A percentile compares a stretch with the other conserved stretches of the same genome.
These are phyloP conservation scores for Lophius piscatorius DNA, from an alignment of 2,113 vertebrate species.

Conservation along the genomic window DNA sequence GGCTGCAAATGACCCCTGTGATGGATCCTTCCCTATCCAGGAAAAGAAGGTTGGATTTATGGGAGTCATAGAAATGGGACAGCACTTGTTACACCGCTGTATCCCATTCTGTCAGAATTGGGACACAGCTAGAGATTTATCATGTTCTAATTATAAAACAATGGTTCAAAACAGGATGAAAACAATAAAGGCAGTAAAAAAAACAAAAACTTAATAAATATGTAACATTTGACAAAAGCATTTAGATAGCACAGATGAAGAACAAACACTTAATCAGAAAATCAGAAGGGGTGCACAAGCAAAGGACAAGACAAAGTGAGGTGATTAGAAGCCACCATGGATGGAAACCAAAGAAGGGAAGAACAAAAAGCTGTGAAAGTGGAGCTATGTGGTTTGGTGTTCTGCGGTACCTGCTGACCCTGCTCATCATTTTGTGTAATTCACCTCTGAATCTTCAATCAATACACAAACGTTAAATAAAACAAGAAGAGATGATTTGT, in stretches of 20 bases:
- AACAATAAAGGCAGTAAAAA: slow-evolving; percentile 55
- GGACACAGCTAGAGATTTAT: slow-evolving; percentile 22
- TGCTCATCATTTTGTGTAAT: neutral
- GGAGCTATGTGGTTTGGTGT: slow-evolving; percentile 15
- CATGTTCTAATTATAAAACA: neutral
- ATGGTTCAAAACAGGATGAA: slow-evolving; percentile 44
- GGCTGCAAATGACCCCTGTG: too few relatives aligned
- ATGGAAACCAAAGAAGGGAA: slow-evolving; percentile 6
- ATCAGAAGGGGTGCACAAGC: slow-evolving; percentile 51
- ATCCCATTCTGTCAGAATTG: too few relatives aligned
- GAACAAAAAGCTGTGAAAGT: slow-evolving; percentile 6
- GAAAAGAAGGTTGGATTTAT: too few relatives aligned
- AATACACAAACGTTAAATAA: slow-evolving; percentile 29
- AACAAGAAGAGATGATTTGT: too few relatives aligned
- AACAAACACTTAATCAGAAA: slow-evolving; percentile 56
- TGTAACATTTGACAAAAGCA: neutral
- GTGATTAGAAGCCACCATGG: slow-evolving; percentile 4
- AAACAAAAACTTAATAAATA: slow-evolving; percentile 56
- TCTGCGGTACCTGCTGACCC: slow-evolving; percentile 17
- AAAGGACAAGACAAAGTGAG: slow-evolving; percentile 8
- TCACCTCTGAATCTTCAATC: slow-evolving; percentile 15
- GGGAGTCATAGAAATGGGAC: too few relatives aligned
- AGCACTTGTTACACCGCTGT: too few relatives aligned
- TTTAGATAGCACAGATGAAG: slow-evolving; percentile 63
- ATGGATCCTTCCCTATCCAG: too few relatives aligned